Conservation (phyloP, 2,113 vertebrate species). For the Sorex araneus region DNA sequence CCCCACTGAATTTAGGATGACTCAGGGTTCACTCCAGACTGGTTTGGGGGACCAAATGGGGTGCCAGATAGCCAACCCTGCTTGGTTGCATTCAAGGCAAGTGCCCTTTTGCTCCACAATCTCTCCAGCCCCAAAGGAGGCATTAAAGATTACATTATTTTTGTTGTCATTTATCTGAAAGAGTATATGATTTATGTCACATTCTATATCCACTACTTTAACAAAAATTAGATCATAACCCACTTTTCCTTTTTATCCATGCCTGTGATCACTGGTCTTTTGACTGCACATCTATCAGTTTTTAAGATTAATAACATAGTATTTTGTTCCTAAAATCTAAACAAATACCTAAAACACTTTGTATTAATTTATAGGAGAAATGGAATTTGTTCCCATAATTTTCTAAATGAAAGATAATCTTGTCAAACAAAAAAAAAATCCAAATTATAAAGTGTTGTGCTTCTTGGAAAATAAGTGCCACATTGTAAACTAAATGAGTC, state of each 20-base stretch:
- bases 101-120: too few relatives aligned
- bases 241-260: not conserved
- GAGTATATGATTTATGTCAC: not conserved
- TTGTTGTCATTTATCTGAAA: not conserved
- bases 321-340: not conserved
- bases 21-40: too few relatives aligned
- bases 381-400: not conserved
- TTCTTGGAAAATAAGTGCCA: not conserved
- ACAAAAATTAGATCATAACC: not conserved
- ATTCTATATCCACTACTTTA: not conserved
- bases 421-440: not conserved
- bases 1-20: too few relatives aligned
- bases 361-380: not conserved
- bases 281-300: not conserved
- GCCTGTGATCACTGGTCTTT: not conserved
- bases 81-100: too few relatives aligned
- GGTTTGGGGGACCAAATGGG: too few relatives aligned
- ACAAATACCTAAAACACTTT: constrained; percentile 23
- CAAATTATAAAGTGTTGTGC: not conserved
- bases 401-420: constrained; percentile 3
- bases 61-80: too few relatives aligned
- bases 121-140: not conserved
- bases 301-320: not conserved
- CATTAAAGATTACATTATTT: not conserved
- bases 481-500: not conserved